Percentiles rank a stretch among this genome's conserved stretches.
Conservation (phyloP, 2,797 vertebrate species). For the Dermochelys coriacea region DNA sequence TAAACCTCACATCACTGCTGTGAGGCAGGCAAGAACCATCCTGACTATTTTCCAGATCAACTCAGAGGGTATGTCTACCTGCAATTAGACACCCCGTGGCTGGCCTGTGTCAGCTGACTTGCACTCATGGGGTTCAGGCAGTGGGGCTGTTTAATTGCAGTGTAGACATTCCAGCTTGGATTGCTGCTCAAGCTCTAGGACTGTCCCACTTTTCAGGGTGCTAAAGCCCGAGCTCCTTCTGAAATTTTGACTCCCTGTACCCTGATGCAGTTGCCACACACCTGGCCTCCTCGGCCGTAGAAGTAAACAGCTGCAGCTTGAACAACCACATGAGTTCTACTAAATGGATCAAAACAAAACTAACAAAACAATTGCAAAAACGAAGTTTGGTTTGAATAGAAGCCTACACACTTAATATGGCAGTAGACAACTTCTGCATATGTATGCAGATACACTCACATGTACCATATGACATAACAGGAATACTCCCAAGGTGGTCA, state of each 20-base stretch:
- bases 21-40: background rate
- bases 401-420: background rate
- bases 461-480: too few species aligned
- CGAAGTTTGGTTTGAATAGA: background rate
- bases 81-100: too few species aligned
- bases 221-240: too few species aligned
- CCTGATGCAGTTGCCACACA: background rate
- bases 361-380: background rate
- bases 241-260: too few species aligned
- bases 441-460: too few species aligned
- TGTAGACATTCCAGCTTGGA: too few species aligned
- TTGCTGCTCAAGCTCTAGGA: too few species aligned
- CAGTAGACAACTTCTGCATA: fast-evolving
- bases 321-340: fast-evolving
- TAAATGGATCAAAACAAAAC: background rate
- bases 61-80: background rate
- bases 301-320: background rate
- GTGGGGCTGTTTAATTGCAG: too few species aligned
- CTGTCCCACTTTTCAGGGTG: too few species aligned
- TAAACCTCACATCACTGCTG: background rate
- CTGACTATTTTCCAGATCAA: background rate
- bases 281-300: background rate
- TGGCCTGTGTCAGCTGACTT: too few species aligned
- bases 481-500: too few species aligned
- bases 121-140: too few species aligned